phyloP scores from a whole-genome alignment of 2,888 invertebrate species.

The Lydus trimaculatus region DNA sequence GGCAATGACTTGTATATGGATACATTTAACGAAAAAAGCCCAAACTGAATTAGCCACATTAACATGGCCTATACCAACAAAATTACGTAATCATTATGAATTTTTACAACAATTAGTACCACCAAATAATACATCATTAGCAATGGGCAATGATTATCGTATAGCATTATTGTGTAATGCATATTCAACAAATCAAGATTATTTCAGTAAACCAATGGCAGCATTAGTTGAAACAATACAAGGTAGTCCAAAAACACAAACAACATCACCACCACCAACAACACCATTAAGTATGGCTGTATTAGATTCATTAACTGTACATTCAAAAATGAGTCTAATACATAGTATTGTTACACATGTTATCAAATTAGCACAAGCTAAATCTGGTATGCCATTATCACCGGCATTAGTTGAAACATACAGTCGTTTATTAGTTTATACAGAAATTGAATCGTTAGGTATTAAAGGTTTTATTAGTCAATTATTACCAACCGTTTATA shows the following conservation, averaged over 20 bases:
- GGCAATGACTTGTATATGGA: conserved; percentile 97
- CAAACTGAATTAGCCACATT: conserved; percentile 80
- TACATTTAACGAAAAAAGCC: conserved; percentile 93
- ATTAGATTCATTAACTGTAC: conserved; percentile 91
- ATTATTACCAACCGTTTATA: conserved; percentile 88
- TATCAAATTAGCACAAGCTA: conserved; percentile 87
- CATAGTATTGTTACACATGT: conserved; percentile 85
- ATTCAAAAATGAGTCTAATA: conserved; percentile 87
- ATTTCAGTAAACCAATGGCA: conserved; percentile 91
- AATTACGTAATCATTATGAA: conserved; percentile 63
- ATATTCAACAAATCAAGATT: conserved; percentile 92
- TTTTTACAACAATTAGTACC: conserved; percentile 86
- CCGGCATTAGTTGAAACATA: conserved; percentile 96
- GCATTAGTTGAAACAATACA: conserved; percentile 84
- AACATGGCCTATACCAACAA: conserved; percentile 54
- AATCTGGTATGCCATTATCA: conserved; percentile 82
- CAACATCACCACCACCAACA: conserved; percentile 65
- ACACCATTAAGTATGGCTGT: conserved; percentile 89
- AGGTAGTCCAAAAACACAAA: conserved; percentile 65
- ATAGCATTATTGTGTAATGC: conserved; percentile 95
- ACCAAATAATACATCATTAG: conserved; percentile 72
- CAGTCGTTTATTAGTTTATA: conserved; percentile 90
- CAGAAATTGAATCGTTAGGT: conserved; percentile 95
- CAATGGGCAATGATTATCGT: conserved; percentile 86
- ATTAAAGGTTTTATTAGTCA: conserved; percentile 97